Evolutionary conservation across 1,140 invertebrate species (phyloP), one percentile per base, ranked within the genome.

Genomic region (Drosophila tsacasi): DNA sequence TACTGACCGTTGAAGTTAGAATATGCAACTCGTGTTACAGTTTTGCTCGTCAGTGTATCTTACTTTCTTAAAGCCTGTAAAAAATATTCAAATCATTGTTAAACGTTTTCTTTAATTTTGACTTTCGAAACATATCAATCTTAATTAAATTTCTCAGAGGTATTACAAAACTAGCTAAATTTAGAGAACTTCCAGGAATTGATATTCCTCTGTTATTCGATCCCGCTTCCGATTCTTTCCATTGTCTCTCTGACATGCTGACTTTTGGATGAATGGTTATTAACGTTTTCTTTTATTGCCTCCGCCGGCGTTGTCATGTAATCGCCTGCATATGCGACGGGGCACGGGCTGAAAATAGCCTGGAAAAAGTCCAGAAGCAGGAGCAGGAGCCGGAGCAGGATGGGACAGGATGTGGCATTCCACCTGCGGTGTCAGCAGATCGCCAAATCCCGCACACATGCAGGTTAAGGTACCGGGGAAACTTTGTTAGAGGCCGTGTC

Each of bases 401-500:
- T 21, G 21, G 62, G 21, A 71, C 67, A 71, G 64, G 67, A 71
- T 68, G 67, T 46, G 52, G 54, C 52, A 67, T 81, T 79, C 78
- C 83, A 91, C 80, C 77, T 91, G 71, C 73, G 12, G 40, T 23
- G 69, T 91, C 80, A 83, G 83, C 77, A 69, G 37, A 55, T 73
- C 66, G 72, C 76, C 66, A 69, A 81, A 79, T 81, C 73, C 84
- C 77, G 37, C 49, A 83, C 83, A 58, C 79, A 82, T 79, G 82
- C 68, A 66, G 23, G 57, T 47, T 37, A 64, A 37, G 17, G 23
- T 55, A 46, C 32, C 23, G 32, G 40, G 64, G 67, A 73, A 85
- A 85, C 82, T 82, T 84, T 85, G 81, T 82, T 91, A 86, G 86
- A 90, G 75, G 86, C 68, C 62, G 55, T 79, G 80, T 47, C 54